Conservation (phyloP, 1,140 invertebrate genomes). For the Tetraneura akinire region DNA sequence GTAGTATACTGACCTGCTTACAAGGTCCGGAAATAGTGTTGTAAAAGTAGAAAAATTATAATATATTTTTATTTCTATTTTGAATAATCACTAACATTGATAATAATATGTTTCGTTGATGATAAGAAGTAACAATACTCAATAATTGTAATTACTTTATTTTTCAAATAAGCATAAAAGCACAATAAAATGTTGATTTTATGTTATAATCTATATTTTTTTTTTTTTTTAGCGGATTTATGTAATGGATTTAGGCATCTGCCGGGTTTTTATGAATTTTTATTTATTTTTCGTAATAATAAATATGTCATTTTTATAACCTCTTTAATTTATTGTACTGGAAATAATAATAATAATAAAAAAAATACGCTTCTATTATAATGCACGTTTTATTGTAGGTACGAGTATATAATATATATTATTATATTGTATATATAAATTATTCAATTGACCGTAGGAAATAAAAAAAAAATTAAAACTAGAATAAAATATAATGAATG, state of each 20-base stretch:
- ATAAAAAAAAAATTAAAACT: constrained; percentile 13
- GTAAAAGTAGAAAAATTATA: too few relatives aligned
- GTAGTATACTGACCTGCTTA: too few relatives aligned
- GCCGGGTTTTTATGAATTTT: background rate
- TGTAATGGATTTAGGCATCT: too few relatives aligned
- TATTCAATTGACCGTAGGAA: constrained; percentile 41
- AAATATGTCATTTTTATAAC: constrained; percentile 42
- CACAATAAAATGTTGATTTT: background rate
- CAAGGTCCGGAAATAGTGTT: too few relatives aligned
- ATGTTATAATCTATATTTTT: too few relatives aligned
- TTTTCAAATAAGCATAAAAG: background rate
- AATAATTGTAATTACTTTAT: too few relatives aligned
- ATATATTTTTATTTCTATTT: too few relatives aligned
- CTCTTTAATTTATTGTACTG: constrained; percentile 20
- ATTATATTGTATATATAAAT: background rate
- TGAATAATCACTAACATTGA: too few relatives aligned
- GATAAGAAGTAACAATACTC: too few relatives aligned
- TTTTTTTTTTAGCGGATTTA: background rate
- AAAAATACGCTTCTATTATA: constrained; percentile 14
- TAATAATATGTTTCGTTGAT: too few relatives aligned
- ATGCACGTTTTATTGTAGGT: constrained; percentile 8
- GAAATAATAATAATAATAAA: too few relatives aligned
- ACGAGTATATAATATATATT: too few relatives aligned
- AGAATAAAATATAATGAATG: background rate
- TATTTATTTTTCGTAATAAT: background rate